Percentiles rank a stretch among this genome's conserved stretches.
These are phyloP conservation scores for Setipinna tenuifilis DNA, from an alignment of 2,797 vertebrate species.

Conservation along the genomic window DNA sequence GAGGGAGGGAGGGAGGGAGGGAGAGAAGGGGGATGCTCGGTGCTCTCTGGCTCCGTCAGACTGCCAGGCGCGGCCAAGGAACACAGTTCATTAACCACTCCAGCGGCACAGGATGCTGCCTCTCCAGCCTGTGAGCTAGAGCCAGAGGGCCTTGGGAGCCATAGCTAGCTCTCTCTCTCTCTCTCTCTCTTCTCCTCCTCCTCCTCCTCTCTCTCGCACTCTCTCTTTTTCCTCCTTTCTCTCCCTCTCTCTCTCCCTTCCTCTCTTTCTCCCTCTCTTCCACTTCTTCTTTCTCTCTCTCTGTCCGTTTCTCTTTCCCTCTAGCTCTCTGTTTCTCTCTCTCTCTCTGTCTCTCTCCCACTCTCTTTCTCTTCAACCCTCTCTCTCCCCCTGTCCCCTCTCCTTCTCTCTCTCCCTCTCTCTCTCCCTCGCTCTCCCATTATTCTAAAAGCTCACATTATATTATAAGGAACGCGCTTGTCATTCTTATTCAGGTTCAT, in stretches of 20 bases:
- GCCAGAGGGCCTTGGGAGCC: slow-evolving; percentile 55
- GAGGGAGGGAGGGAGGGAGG: neutral
- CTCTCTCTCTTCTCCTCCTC: neutral
- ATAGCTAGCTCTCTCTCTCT: neutral
- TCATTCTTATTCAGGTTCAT: slow-evolving; percentile 70
- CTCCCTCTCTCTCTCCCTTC: no score
- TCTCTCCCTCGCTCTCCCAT: neutral
- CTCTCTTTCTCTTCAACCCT: neutral
- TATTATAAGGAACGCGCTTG: slow-evolving; percentile 69
- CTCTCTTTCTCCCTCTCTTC: no score
- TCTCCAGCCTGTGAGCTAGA: slow-evolving; percentile 67
- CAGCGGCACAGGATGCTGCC: slow-evolving; percentile 63
- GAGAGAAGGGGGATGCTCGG: slow-evolving; percentile 48
- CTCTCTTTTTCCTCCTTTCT: neutral
- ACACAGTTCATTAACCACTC: slow-evolving; percentile 75
- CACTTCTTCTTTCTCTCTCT: no score
- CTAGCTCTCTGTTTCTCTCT: no score
- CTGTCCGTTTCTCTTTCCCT: no score
- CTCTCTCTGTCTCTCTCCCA: no score
- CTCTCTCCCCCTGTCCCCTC: no score
- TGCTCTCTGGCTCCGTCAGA: slow-evolving; percentile 64
- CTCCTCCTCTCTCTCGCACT: slow-evolving; percentile 19
- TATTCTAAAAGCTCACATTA: slow-evolving; percentile 37
- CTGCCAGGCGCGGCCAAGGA: slow-evolving; percentile 64
- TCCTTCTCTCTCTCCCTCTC: neutral